A percentile compares a stretch with the other conserved stretches of the same genome.
phyloP scores from a whole-genome alignment of 2,113 vertebrate species.

The Pangasianodon gigas region DNA sequence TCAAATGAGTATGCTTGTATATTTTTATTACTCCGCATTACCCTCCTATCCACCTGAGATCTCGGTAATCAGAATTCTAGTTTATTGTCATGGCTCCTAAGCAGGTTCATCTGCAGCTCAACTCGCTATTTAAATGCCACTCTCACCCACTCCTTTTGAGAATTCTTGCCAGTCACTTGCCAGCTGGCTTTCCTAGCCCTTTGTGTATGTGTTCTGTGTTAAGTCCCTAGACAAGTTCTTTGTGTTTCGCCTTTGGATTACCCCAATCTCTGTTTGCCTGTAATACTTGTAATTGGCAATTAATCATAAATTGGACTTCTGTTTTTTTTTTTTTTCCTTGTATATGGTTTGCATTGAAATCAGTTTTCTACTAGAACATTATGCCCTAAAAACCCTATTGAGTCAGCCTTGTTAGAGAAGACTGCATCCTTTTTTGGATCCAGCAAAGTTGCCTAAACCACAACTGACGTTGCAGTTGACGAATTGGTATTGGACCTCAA shows the following conservation, averaged over 20 bases:
- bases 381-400: neutral
- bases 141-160: neutral
- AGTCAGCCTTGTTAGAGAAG: neutral
- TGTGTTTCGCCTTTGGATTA: neutral
- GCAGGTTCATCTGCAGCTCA: neutral
- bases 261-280: neutral
- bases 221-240: neutral
- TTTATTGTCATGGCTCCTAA: neutral
- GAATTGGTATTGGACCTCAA: neutral
- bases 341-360: neutral
- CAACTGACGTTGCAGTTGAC: neutral
- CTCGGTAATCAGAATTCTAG: neutral
- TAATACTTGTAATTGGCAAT: neutral
- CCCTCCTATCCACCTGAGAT: neutral
- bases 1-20: neutral
- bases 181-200: neutral
- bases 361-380: neutral
- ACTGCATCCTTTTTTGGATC: neutral
- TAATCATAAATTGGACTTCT: neutral
- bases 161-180: neutral
- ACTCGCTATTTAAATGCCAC: neutral
- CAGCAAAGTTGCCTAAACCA: neutral
- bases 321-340: neutral
- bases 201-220: neutral
- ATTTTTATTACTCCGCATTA: neutral